Evolutionary conservation across 1,140 invertebrate species (phyloP), one percentile per base, ranked within the genome.

Genomic region (Drosophila nigromelanica): DNA sequence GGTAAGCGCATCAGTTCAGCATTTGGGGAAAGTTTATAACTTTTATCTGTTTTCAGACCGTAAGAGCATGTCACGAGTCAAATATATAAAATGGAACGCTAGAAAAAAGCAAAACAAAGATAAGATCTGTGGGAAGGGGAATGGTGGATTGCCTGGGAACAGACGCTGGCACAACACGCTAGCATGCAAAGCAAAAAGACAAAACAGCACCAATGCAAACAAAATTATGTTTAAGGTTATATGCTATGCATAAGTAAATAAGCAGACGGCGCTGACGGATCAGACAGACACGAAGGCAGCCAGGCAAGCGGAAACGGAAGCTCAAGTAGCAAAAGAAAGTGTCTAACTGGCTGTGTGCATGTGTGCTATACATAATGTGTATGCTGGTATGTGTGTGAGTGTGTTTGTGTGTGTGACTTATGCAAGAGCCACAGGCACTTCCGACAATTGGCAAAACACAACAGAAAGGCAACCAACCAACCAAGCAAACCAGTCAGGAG

Each of bases 141-240:
- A 24, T 56, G 15, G 14, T 30, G 47, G 51, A 63, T 52, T 63
- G 24, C 15, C 10, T 24, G 4, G n/a, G 47, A 18, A 11, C 15
- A 18, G 30, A 24, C 33, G 27, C 12, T 37, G 42, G 43, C 40
- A 37, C 78, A 71, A 79, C 67, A 76, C 73, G 80, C 86, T 81
- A 87, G 81, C 81, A 86, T 71, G 78, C 50, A 62, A 58, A 79
- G 76, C 50, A 4, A 52, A 68, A 55, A 71, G 71, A 62, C 64
- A 73, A 69, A 73, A 78, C 69, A 85, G 63, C 61, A 80, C 48
- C 86, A 87, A 87, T 73, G 82, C 75, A 87, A 87, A 87, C 82
- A 82, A 87, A 87, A 87, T 87, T 87, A 87, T 87, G 82, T 87
- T 87, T 87, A 87, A 87, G 82, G 82, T 87, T 87, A 89, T 87